phyloP scores from a whole-genome alignment of 1,140 invertebrate species.

The Manduca sexta region DNA sequence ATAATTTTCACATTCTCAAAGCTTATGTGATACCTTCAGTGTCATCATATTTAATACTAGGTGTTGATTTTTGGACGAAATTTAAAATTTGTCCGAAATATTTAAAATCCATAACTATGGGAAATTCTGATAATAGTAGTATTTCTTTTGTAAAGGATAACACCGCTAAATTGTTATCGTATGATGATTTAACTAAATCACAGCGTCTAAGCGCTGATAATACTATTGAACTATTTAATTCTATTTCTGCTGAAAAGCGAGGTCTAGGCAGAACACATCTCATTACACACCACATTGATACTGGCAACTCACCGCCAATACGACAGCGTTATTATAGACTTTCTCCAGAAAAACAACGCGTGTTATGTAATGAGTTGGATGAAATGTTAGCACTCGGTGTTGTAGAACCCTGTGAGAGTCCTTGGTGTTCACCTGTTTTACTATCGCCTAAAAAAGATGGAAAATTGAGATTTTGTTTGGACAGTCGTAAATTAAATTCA shows the following conservation, averaged over 20 bases:
- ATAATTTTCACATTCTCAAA: neutral
- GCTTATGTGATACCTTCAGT: neutral
- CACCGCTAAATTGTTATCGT: neutral
- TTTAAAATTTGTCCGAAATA: constrained; percentile 12
- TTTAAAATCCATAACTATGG: neutral
- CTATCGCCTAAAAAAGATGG: constrained; percentile 30
- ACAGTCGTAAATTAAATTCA: constrained; percentile 45
- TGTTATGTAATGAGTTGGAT: neutral
- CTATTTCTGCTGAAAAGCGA: constrained; percentile 13
- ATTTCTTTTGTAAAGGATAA: neutral
- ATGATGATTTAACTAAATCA: neutral
- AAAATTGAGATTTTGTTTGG: constrained; percentile 35
- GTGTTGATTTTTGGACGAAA: constrained; percentile 12
- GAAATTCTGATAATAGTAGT: neutral
- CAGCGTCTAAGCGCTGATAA: neutral
- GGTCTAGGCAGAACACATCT: constrained; percentile 22
- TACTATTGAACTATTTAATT: neutral
- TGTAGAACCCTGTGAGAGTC: constrained; percentile 21
- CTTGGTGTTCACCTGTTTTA: constrained; percentile 32
- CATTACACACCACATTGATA: constrained; percentile 20
- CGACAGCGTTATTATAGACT: constrained; percentile 14
- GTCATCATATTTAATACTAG: constrained; percentile 13
- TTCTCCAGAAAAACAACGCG: constrained; percentile 2
- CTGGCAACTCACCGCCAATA: constrained; percentile 17
- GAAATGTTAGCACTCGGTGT: constrained; percentile 3